Percentiles rank a stretch among this genome's conserved stretches.
Evolutionary conservation across 1,140 invertebrate species (phyloP).

Genomic region (Cryptotermes secundus): DNA sequence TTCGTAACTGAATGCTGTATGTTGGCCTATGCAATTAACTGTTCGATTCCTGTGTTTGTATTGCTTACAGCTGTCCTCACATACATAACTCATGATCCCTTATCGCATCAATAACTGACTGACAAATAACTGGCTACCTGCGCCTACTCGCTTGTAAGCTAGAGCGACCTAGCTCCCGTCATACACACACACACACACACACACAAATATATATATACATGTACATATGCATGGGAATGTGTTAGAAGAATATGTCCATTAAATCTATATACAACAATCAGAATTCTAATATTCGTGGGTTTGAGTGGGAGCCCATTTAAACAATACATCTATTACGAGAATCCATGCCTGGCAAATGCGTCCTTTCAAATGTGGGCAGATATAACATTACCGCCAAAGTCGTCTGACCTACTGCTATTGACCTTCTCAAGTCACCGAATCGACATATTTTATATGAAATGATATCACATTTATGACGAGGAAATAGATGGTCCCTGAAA

Average conservation of each 20-base stretch:
- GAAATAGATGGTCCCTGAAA: too few relatives aligned
- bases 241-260: background rate
- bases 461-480: too few relatives aligned
- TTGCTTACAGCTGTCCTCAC: background rate
- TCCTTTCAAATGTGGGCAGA: background rate
- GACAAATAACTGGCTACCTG: conserved; percentile 5
- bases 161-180: background rate
- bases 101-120: background rate
- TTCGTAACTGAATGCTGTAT: background rate
- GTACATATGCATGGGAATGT: background rate
- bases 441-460: background rate
- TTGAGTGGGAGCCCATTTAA: background rate
- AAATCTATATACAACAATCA: background rate
- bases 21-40: background rate
- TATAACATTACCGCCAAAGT: background rate
- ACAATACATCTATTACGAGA: background rate
- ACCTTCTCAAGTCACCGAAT: background rate
- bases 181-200: background rate
- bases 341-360: background rate
- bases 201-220: too few relatives aligned
- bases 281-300: background rate
- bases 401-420: background rate
- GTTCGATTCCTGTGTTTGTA: background rate
- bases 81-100: conserved; percentile 12
- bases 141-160: conserved; percentile 10